phyloP scores from a whole-genome alignment of 2,888 invertebrate genomes.

The Hybos culiciformis region DNA sequence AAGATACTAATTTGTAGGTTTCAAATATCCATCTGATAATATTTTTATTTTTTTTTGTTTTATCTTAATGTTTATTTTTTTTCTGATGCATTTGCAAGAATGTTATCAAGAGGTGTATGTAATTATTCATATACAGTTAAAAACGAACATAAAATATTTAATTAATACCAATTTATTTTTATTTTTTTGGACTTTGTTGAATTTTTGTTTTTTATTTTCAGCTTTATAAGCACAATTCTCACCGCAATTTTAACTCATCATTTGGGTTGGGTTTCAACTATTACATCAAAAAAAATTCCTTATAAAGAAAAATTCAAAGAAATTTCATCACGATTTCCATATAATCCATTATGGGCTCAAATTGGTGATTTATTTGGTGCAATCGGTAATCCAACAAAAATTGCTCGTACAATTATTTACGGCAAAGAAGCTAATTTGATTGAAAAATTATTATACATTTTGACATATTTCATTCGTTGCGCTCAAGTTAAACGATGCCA shows the following conservation, averaged over 20 bases:
- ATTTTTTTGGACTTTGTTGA: too few species aligned
- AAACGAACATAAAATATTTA: too few species aligned
- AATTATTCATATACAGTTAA: too few species aligned
- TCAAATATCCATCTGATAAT: constrained; percentile 4
- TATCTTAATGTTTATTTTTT: constrained; percentile 1
- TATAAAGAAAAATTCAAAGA: constrained; percentile 41
- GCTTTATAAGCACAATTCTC: constrained; percentile 78
- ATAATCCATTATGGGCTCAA: constrained; percentile 85
- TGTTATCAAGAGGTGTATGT: too few species aligned
- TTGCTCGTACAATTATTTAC: constrained; percentile 67
- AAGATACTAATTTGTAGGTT: constrained; percentile 78
- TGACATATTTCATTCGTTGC: constrained; percentile 81
- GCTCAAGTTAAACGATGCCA: constrained; percentile 49
- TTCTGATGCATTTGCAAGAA: too few species aligned
- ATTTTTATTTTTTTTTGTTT: neutral
- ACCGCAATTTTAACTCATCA: constrained; percentile 83
- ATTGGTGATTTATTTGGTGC: constrained; percentile 76
- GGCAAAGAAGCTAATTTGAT: constrained; percentile 50
- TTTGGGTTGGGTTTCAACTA: constrained; percentile 77
- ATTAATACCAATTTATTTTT: too few species aligned
- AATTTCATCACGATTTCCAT: constrained; percentile 51
- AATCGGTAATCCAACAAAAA: constrained; percentile 60
- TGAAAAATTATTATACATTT: constrained; percentile 56
- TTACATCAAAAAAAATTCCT: constrained; percentile 27
- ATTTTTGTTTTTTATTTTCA: constrained; percentile 37